These are phyloP conservation scores for Dendrocincla tyrannina DNA, from an alignment of 2,797 vertebrate species.

Conservation along the genomic window DNA sequence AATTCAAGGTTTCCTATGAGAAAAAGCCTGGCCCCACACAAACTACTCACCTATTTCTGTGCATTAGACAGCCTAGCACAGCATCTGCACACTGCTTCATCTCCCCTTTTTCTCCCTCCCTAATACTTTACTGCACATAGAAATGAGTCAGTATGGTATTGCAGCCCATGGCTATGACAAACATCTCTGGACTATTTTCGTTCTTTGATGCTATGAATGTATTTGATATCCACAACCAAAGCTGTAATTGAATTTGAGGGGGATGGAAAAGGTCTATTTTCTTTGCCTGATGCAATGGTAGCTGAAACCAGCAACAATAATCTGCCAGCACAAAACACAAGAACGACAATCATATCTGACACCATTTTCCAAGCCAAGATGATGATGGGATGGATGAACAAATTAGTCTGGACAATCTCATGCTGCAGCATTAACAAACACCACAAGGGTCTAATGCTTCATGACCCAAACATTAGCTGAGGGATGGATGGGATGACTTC, in stretches of 20 bases:
- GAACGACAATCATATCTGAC: not conserved
- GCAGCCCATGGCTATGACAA: conserved; percentile 42
- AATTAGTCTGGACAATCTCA: conserved; percentile 41
- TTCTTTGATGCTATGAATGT: conserved; percentile 29
- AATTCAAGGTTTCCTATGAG: conserved; percentile 22
- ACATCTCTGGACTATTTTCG: conserved; percentile 9
- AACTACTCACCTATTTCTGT: not conserved
- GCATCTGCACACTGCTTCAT: not conserved
- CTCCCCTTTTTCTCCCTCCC: not conserved
- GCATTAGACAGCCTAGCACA: not conserved
- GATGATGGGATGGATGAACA: conserved; percentile 30
- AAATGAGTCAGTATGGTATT: conserved; percentile 32
- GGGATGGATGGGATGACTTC: not conserved
- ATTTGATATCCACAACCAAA: conserved; percentile 31
- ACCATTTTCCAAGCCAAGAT: conserved; percentile 26
- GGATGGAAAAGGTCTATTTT: conserved; percentile 44
- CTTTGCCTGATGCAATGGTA: not conserved
- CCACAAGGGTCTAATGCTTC: not conserved
- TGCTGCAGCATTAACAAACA: conserved; percentile 2
- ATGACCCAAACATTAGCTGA: not conserved
- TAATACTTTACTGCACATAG: not conserved
- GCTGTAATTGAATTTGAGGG: conserved; percentile 42
- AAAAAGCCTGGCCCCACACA: not conserved
- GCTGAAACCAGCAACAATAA: conserved; percentile 30
- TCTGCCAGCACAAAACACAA: not conserved